Evolutionary conservation across 2,797 vertebrate genomes (phyloP).

Genomic region (Distichodus sexfasciatus): DNA sequence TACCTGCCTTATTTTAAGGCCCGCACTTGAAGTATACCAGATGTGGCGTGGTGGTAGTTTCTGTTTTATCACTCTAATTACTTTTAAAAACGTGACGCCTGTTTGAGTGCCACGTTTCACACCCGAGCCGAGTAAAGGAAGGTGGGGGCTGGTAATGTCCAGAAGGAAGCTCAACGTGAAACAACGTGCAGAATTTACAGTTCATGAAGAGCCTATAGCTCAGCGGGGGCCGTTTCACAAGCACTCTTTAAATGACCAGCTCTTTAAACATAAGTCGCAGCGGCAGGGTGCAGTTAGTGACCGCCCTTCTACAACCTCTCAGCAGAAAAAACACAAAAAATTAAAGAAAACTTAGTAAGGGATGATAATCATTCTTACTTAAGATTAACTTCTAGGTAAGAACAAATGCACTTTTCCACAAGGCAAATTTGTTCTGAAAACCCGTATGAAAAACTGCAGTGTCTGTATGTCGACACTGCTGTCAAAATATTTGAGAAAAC

Average conservation of each 20-base stretch:
- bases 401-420: too few species aligned
- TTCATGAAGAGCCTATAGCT: constrained; percentile 68
- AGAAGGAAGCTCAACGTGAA: constrained; percentile 40
- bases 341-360: neutral
- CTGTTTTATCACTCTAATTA: constrained; percentile 73
- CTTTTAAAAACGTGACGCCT: constrained; percentile 65
- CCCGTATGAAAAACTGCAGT: constrained; percentile 55
- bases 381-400: too few species aligned
- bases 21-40: constrained; percentile 62
- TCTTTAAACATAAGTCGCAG: constrained; percentile 71
- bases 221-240: constrained; percentile 73
- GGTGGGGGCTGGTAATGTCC: neutral
- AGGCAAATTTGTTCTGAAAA: too few species aligned
- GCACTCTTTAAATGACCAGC: constrained; percentile 71
- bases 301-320: too few species aligned
- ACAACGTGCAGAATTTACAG: constrained; percentile 58
- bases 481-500: too few species aligned
- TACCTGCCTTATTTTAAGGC: constrained; percentile 28
- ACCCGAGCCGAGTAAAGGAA: neutral
- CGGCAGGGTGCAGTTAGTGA: constrained; percentile 43
- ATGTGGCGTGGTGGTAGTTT: constrained; percentile 61
- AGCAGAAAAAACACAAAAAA: neutral
- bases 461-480: too few species aligned
- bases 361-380: too few species aligned
- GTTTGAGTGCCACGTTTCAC: constrained; percentile 50